Conservation (phyloP, 2,113 vertebrate species). For the Sphaerodactylus townsendi region DNA sequence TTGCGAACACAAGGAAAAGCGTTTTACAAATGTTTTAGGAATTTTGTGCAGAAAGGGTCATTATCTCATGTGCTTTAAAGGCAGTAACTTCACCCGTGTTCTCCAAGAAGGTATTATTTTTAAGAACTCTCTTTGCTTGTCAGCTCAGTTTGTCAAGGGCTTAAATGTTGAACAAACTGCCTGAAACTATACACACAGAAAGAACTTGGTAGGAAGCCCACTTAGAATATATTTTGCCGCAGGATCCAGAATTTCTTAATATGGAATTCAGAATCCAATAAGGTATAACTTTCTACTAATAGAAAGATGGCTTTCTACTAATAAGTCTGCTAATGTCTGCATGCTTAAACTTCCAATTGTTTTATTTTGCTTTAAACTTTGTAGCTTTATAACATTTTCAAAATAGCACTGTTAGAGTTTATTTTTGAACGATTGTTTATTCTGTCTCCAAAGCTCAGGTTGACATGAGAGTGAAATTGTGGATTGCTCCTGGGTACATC, state of each 20-base stretch:
- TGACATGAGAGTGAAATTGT: no score
- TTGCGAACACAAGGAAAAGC: no score
- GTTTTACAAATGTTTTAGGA: no score
- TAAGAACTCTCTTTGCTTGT: background rate
- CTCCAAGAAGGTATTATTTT: background rate
- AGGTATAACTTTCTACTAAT: no score
- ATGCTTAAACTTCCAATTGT: background rate
- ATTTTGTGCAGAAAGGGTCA: no score
- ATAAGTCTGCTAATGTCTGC: conserved; percentile 8
- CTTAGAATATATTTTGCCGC: conserved; percentile 19
- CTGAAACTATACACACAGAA: conserved; percentile 9
- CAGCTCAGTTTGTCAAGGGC: background rate
- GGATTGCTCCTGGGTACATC: no score
- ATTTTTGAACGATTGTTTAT: no score
- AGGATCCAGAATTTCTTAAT: conserved; percentile 17
- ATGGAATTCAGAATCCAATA: conserved; percentile 11
- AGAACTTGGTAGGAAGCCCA: background rate
- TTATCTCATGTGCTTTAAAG: no score
- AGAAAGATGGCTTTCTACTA: background rate
- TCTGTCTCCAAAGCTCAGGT: no score
- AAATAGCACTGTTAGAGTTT: background rate
- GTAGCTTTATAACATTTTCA: background rate
- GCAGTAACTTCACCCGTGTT: background rate
- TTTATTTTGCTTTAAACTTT: background rate
- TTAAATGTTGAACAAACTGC: background rate